These are phyloP conservation scores for Ceratina australensis DNA, from an alignment of 1,140 invertebrate genomes.

Conservation along the genomic window DNA sequence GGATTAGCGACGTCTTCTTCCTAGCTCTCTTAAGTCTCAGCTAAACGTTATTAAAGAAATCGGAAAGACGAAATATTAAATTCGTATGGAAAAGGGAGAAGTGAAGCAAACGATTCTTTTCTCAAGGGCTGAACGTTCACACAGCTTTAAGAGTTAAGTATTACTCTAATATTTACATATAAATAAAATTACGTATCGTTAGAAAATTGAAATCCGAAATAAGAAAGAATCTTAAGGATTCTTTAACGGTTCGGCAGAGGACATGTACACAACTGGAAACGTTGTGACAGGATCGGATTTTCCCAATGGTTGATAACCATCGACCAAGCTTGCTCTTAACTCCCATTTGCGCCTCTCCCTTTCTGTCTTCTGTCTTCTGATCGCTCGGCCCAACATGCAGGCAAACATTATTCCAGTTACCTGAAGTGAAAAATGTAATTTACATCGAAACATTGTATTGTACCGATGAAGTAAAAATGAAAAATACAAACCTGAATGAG, in stretches of 20 bases:
- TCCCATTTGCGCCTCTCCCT: slow-evolving; percentile 85
- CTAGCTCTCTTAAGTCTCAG: too few species aligned
- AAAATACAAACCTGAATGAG: slow-evolving; percentile 84
- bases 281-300: slow-evolving; percentile 72
- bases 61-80: background rate
- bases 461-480: background rate
- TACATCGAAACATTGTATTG: background rate
- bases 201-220: background rate
- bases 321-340: slow-evolving; percentile 81
- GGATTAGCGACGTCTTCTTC: background rate
- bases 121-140: background rate
- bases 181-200: slow-evolving; percentile 7
- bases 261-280: slow-evolving; percentile 74
- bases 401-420: slow-evolving; percentile 92
- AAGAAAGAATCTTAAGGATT: slow-evolving; percentile 6
- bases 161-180: background rate
- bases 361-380: slow-evolving; percentile 89
- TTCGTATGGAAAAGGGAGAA: too few species aligned
- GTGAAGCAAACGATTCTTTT: too few species aligned
- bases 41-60: slow-evolving; percentile 5
- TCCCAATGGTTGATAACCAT: slow-evolving; percentile 74
- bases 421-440: slow-evolving; percentile 76
- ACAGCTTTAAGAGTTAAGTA: background rate
- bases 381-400: slow-evolving; percentile 89
- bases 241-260: slow-evolving; percentile 54